Conservation (phyloP, 2,797 vertebrate species). For the Stomatorhinus walkeri region DNA sequence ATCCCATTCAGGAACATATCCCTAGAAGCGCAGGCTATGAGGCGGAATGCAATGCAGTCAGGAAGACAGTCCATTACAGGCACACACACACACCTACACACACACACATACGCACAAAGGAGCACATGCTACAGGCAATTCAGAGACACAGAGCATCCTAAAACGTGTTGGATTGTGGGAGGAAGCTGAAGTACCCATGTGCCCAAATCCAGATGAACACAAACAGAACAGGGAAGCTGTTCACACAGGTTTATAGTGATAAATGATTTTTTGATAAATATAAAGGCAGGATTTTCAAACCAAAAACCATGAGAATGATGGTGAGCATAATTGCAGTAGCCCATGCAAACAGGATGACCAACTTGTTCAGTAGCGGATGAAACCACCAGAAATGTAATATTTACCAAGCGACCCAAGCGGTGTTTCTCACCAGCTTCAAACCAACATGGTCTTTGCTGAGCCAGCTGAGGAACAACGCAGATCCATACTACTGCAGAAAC, state of each 20-base stretch:
- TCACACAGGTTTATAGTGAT: neutral
- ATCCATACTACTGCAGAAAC: neutral
- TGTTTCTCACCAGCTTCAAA: neutral
- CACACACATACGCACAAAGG: neutral
- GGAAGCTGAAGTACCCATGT: neutral
- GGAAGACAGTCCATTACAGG: neutral
- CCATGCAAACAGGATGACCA: neutral
- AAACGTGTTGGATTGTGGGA: neutral
- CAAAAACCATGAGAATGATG: neutral
- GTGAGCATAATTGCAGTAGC: neutral
- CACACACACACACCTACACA: neutral
- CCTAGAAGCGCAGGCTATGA: neutral
- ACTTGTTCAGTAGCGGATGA: neutral
- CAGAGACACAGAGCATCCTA: neutral
- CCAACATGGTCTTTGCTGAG: neutral
- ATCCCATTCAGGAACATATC: neutral
- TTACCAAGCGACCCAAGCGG: neutral
- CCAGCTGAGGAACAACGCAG: neutral
- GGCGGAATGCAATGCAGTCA: neutral
- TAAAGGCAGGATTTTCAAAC: neutral
- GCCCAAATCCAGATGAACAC: neutral
- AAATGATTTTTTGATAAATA: neutral
- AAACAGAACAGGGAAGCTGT: neutral
- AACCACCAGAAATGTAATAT: neutral
- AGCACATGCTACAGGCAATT: neutral